Base-by-base conservation (phyloP, 2,797 vertebrate genomes). In the Bucorvus abyssinicus region DNA sequence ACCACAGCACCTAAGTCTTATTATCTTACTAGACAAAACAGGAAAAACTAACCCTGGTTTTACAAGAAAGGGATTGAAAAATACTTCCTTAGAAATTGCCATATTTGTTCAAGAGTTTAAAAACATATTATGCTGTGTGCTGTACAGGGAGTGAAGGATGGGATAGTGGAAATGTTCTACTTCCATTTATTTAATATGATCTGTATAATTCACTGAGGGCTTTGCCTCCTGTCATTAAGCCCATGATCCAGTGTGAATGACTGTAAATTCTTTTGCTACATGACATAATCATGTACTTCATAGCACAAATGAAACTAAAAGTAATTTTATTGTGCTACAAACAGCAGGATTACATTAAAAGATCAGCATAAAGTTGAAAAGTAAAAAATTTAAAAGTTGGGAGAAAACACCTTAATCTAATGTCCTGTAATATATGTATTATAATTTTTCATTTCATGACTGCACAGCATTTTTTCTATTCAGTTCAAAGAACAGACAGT, bases 171-270 rank as follows among this genome's bases (percentile, higher is more conserved):
- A 91, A 70, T 18, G 5, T 30, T 94, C 93, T 76, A 32, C 7
- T 91, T 59, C n/a, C 17, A 23, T 53, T 90, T 64, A 50, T 50
- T 86, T 63, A n/a, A 84, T 93, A 63, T 19, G 36, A 86, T 65
- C 73, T 79, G 21, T 52, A 17, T 81, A 84, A 88, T 69, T 91
- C 69, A 74, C 16, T 87, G 73, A 50, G 40, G 34, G 14, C 20
- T 84, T 59, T 76, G 5, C 52, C 94, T 94, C 40, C 80, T 90
- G 30, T 60, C 65, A 89, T 67, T 91, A 95, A 91, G 90, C 56
- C 64, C 20, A 30, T 64, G 14, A 63, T 87, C 29, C 47, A 29
- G 23, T 45, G 84, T 56, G 52, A 88, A 71, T 67, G 26, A 79
- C n/a, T 76, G 40, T 36, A 79, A 90, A 82, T 65, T 77, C 22